phyloP scores from a whole-genome alignment of 1,140 invertebrate species.

The Cydia strobilella region DNA sequence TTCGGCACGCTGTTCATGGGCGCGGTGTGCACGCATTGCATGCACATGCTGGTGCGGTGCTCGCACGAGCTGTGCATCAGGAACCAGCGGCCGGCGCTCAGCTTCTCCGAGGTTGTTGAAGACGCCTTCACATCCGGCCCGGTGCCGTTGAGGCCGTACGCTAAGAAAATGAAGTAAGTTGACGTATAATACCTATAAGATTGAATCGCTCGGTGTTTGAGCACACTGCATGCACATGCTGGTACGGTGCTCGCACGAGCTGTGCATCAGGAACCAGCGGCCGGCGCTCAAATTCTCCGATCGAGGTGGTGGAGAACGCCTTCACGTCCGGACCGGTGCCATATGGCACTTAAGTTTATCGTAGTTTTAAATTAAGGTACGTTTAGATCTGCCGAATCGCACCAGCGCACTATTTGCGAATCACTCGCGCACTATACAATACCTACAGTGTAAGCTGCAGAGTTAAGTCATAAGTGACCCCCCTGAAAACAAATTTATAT shows the following conservation, averaged over 20 bases:
- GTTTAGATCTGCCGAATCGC: too few relatives aligned
- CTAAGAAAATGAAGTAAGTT: constrained; percentile 83
- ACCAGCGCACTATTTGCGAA: too few relatives aligned
- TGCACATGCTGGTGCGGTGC: constrained; percentile 90
- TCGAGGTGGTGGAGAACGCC: constrained; percentile 86
- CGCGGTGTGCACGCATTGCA: constrained; percentile 91
- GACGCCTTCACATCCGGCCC: constrained; percentile 87
- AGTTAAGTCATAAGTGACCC: too few relatives aligned
- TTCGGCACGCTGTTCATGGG: constrained; percentile 89
- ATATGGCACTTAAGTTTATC: too few relatives aligned
- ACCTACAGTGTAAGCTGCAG: too few relatives aligned
- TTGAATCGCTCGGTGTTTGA: too few relatives aligned
- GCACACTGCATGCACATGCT: constrained; percentile 95
- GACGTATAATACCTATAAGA: too few relatives aligned
- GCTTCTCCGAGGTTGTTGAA: constrained; percentile 88
- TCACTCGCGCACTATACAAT: too few relatives aligned
- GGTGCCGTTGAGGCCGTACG: constrained; percentile 82
- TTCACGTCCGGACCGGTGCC: constrained; percentile 86
- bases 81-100: constrained; percentile 83
- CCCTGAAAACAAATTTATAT: too few relatives aligned
- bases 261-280: constrained; percentile 83
- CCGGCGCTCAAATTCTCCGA: constrained; percentile 86
- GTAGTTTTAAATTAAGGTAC: too few relatives aligned
- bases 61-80: constrained; percentile 86
- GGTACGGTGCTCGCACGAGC: constrained; percentile 86